phyloP scores from a whole-genome alignment of 2,888 invertebrate species.

The Zygothrica quintamaculata region DNA sequence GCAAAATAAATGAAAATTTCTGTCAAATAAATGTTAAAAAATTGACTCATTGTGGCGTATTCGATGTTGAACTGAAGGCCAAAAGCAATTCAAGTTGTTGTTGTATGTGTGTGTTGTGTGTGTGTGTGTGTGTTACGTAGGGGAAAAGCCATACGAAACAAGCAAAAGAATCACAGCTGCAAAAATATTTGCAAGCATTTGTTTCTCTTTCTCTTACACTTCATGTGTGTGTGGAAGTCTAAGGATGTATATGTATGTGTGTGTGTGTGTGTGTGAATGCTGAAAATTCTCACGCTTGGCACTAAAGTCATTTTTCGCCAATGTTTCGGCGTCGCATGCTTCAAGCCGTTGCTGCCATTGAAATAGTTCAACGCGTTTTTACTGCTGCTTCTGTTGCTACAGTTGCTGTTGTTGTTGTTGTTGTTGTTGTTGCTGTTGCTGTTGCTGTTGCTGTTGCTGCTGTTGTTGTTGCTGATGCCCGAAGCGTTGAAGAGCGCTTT shows the following conservation, averaged over 20 bases:
- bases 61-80: slow-evolving; percentile 36
- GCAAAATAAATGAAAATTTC: slow-evolving; percentile 75
- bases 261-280: slow-evolving; percentile 30
- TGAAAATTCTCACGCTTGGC: slow-evolving; percentile 74
- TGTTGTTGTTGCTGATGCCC: slow-evolving; percentile 16
- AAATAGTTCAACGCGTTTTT: slow-evolving; percentile 61
- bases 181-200: slow-evolving; percentile 77
- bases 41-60: slow-evolving; percentile 76
- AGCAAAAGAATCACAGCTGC: slow-evolving; percentile 72
- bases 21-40: slow-evolving; percentile 81
- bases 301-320: slow-evolving; percentile 72
- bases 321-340: slow-evolving; percentile 34
- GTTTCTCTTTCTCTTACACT: slow-evolving; percentile 53
- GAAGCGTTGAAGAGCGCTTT: slow-evolving; percentile 43
- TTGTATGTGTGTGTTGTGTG: slow-evolving; percentile 1
- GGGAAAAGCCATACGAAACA: slow-evolving; percentile 18
- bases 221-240: slow-evolving; percentile 6
- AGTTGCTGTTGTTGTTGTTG: slow-evolving; percentile 26
- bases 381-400: slow-evolving; percentile 20
- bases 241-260: slow-evolving; percentile 4
- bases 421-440: slow-evolving; percentile 32
- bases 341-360: slow-evolving; percentile 65
- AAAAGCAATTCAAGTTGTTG: not conserved
- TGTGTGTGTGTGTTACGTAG: slow-evolving; percentile 19
- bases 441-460: slow-evolving; percentile 28